phyloP scores from a whole-genome alignment of 2,113 vertebrate genomes.

The Callocephalon fimbriatum region DNA sequence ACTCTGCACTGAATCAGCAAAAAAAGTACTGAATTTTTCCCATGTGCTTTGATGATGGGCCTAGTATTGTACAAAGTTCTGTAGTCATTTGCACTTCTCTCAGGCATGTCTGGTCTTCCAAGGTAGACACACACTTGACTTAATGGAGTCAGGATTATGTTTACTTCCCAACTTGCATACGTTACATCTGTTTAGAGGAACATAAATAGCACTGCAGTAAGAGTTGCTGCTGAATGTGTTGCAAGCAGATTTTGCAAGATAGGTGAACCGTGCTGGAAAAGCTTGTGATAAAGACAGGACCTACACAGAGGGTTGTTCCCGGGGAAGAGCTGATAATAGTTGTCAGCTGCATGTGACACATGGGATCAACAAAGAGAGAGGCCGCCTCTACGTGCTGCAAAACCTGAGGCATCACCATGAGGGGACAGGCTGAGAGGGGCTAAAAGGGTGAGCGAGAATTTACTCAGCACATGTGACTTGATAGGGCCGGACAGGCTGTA shows the following conservation, averaged over 20 bases:
- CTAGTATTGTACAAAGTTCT: not conserved
- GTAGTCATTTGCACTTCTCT: not conserved
- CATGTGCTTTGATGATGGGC: not conserved
- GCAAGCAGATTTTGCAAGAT: constrained; percentile 44
- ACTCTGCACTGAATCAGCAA: not conserved
- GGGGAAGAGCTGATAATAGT: not conserved
- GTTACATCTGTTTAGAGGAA: not conserved
- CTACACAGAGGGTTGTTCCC: not conserved
- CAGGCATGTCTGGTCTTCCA: not conserved
- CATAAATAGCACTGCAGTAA: not conserved
- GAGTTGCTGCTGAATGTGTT: not conserved
- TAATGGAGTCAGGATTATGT: not conserved
- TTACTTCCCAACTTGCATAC: not conserved
- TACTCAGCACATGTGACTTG: not conserved
- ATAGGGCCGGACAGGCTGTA: not conserved
- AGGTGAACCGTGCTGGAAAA: not conserved
- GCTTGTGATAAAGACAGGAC: not conserved
- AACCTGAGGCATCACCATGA: not conserved
- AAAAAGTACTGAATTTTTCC: not conserved
- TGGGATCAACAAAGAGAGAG: not conserved
- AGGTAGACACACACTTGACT: not conserved
- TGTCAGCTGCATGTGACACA: not conserved
- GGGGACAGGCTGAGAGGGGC: not conserved
- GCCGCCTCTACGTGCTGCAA: accelerated
- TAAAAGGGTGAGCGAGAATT: not conserved